Evolutionary conservation across 2,888 invertebrate species (phyloP).

Genomic region (Chouioia cunea): DNA sequence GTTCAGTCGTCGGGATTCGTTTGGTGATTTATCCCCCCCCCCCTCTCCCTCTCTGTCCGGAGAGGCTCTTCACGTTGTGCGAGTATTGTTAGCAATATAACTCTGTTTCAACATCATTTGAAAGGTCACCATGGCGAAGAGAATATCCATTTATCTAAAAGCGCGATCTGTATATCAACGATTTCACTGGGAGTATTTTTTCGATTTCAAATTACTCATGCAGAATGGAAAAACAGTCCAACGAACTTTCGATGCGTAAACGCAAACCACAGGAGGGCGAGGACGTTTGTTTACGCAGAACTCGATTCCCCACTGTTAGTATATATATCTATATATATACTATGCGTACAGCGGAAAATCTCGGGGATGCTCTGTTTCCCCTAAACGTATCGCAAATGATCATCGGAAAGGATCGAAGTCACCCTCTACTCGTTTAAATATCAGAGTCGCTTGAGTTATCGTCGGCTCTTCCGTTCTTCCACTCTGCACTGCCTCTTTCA

Average conservation of each 20-base stretch:
- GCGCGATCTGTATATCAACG: too few species aligned
- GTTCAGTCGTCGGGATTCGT: too few species aligned
- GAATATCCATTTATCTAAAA: too few species aligned
- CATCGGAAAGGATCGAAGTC: constrained; percentile 48
- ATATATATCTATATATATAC: too few species aligned
- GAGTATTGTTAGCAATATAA: too few species aligned
- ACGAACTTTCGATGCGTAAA: constrained; percentile 9
- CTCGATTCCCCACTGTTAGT: neutral
- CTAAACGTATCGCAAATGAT: constrained; percentile 55
- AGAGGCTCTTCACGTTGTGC: too few species aligned
- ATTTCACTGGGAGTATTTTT: too few species aligned
- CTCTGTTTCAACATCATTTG: too few species aligned
- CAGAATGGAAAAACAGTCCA: neutral
- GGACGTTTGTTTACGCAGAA: constrained; percentile 20
- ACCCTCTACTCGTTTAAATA: constrained; percentile 31
- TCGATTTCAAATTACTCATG: too few species aligned
- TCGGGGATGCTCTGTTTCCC: neutral
- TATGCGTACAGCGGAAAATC: constrained; percentile 14
- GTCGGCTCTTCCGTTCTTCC: neutral
- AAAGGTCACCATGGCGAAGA: too few species aligned
- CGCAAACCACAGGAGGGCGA: constrained; percentile 17
- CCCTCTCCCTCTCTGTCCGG: too few species aligned
- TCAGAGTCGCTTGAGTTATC: constrained; percentile 18
- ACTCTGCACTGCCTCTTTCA: constrained; percentile 1
- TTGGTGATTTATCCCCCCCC: too few species aligned